phyloP scores from a whole-genome alignment of 2,888 invertebrate species.

The Heliconius sara region DNA sequence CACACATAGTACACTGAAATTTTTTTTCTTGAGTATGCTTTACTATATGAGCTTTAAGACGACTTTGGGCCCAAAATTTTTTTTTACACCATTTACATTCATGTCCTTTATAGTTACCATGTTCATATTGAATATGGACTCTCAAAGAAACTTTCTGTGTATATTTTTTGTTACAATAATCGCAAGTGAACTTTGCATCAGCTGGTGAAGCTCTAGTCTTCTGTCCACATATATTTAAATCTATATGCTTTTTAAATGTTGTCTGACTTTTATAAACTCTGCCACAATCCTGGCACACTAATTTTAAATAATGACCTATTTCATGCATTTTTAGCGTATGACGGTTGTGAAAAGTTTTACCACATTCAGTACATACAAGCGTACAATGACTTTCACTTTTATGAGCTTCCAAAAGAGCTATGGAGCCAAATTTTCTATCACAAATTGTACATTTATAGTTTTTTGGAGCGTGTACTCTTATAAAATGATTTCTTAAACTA shows the following conservation, averaged over 20 bases:
- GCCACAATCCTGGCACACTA: conserved; percentile 70
- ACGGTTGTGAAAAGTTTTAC: conserved; percentile 63
- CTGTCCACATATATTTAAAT: conserved; percentile 64
- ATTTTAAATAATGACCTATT: conserved; percentile 57
- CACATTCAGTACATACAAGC: conserved; percentile 66
- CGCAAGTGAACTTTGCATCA: conserved; percentile 68
- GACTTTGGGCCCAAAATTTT: conserved; percentile 72
- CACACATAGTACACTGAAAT: conserved; percentile 63
- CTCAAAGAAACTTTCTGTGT: conserved; percentile 71
- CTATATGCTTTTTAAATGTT: conserved; percentile 67
- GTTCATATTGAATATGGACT: conserved; percentile 75
- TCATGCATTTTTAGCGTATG: conserved; percentile 66
- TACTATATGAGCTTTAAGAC: conserved; percentile 70
- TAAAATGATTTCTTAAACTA: conserved; percentile 63
- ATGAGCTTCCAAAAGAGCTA: conserved; percentile 57
- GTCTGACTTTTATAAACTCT: conserved; percentile 66
- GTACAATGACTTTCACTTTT: conserved; percentile 59
- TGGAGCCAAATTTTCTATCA: conserved; percentile 59
- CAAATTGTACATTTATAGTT: conserved; percentile 61
- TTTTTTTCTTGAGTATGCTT: conserved; percentile 75
- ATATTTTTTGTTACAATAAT: conserved; percentile 73
- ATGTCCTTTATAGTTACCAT: conserved; percentile 71
- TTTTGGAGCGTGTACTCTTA: conserved; percentile 66
- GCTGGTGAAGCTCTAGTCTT: conserved; percentile 62
- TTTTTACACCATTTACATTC: conserved; percentile 73